Evolutionary conservation across 2,888 invertebrate species (phyloP).

Genomic region (Leptura quadrifasciata): DNA sequence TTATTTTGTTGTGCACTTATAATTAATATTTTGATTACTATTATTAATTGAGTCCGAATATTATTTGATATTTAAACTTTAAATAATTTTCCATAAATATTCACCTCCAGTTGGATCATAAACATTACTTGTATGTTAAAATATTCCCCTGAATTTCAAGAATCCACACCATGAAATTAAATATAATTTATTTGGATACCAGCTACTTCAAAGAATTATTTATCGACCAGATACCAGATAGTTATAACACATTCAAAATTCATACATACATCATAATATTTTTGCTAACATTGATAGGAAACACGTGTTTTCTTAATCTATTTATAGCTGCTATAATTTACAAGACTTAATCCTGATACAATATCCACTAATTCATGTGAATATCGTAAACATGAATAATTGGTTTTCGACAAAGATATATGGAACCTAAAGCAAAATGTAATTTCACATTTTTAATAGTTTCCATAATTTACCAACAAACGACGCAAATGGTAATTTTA

Average conservation of each 20-base stretch:
- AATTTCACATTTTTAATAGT: background rate
- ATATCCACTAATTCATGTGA: conserved; percentile 16
- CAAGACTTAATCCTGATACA: background rate
- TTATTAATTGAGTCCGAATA: no score
- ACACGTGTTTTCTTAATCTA: conserved; percentile 32
- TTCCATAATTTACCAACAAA: no score
- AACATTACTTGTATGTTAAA: background rate
- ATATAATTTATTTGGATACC: conserved; percentile 26
- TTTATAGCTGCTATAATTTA: conserved; percentile 20
- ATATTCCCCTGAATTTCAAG: conserved; percentile 9
- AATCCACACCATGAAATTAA: conserved; percentile 10
- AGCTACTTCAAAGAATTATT: conserved; percentile 21
- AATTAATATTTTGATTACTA: no score
- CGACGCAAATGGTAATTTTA: no score
- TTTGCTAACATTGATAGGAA: conserved; percentile 20
- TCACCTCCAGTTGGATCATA: background rate
- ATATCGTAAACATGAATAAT: conserved; percentile 21
- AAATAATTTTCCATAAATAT: background rate
- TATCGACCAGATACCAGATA: conserved; percentile 15
- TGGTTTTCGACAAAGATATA: background rate
- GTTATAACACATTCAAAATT: conserved; percentile 7
- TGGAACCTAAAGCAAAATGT: background rate
- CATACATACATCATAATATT: conserved; percentile 27
- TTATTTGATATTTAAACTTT: background rate
- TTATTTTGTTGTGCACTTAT: no score